A percentile compares a stretch with the other conserved stretches of the same genome.
phyloP scores from a whole-genome alignment of 1,140 invertebrate genomes.

The Bombus impatiens region DNA sequence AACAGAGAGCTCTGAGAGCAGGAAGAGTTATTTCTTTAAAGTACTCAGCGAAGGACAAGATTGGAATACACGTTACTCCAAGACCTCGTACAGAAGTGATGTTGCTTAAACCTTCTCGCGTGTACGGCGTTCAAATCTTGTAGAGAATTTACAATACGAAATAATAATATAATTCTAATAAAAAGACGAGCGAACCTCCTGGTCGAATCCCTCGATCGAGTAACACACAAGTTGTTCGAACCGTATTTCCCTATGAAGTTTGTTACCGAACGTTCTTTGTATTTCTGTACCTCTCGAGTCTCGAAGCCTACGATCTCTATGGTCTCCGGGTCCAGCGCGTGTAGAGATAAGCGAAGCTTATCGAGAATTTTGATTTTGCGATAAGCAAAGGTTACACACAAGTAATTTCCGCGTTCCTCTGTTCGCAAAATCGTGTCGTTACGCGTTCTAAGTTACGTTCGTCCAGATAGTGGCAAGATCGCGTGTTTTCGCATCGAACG shows the following conservation, averaged over 20 bases:
- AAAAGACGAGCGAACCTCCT: slow-evolving; percentile 3
- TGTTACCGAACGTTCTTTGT: slow-evolving; percentile 45
- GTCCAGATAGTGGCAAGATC: background rate
- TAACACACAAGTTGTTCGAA: slow-evolving; percentile 7
- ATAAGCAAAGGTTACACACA: background rate
- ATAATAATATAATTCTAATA: slow-evolving; percentile 8
- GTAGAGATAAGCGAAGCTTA: slow-evolving; percentile 46
- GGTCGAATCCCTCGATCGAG: background rate
- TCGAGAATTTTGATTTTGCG: slow-evolving; percentile 19
- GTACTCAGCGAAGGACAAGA: too few relatives aligned
- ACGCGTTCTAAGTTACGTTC: background rate
- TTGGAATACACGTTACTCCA: too few relatives aligned
- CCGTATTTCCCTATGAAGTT: slow-evolving; percentile 38
- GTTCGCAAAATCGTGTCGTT: background rate
- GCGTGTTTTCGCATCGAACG: too few relatives aligned
- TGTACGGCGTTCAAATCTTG: background rate
- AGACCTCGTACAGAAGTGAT: background rate
- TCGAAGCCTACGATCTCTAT: background rate
- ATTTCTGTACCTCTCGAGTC: background rate
- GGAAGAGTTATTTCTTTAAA: too few relatives aligned
- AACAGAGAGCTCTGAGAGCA: too few relatives aligned
- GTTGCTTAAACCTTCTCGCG: background rate
- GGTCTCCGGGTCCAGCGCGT: background rate
- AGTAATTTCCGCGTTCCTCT: background rate
- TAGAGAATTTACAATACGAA: background rate